These are phyloP conservation scores for Tetropium fuscum DNA, from an alignment of 2,888 invertebrate species.

Conservation along the genomic window DNA sequence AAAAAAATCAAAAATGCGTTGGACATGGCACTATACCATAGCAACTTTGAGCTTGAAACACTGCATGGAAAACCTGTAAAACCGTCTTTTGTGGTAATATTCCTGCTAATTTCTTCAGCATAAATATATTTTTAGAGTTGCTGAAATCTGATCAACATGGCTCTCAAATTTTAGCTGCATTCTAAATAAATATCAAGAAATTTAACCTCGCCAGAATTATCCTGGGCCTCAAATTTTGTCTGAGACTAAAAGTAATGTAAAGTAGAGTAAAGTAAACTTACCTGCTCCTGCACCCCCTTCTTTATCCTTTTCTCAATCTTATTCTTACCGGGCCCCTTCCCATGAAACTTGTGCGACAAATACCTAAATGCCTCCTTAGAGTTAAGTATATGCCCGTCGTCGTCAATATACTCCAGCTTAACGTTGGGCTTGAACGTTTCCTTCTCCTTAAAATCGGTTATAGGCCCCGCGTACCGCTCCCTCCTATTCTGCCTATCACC, in stretches of 20 bases:
- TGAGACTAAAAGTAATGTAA: no score
- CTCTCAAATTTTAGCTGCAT: background rate
- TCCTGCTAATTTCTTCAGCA: no score
- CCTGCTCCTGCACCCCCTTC: slow-evolving; percentile 93
- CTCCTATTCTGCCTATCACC: slow-evolving; percentile 73
- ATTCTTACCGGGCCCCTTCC: slow-evolving; percentile 99
- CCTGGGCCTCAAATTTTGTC: no score
- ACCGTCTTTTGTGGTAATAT: no score
- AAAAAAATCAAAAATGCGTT: no score
- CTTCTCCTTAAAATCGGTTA: slow-evolving; percentile 93
- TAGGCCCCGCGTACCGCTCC: slow-evolving; percentile 85
- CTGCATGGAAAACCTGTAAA: no score
- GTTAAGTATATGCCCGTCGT: slow-evolving; percentile 91
- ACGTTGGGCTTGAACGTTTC: slow-evolving; percentile 92
- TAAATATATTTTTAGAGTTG: no score
- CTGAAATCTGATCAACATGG: no score
- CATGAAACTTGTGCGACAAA: slow-evolving; percentile 98
- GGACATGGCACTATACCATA: no score
- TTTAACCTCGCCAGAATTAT: no score
- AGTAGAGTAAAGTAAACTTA: slow-evolving; percentile 65
- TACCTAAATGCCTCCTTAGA: slow-evolving; percentile 93
- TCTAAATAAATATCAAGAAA: background rate
- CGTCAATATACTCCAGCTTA: slow-evolving; percentile 97
- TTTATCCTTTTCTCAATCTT: slow-evolving; percentile 97
- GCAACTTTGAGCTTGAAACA: no score